Conservation (phyloP, 2,888 invertebrate genomes). For the Nephrotoma flavescens region DNA sequence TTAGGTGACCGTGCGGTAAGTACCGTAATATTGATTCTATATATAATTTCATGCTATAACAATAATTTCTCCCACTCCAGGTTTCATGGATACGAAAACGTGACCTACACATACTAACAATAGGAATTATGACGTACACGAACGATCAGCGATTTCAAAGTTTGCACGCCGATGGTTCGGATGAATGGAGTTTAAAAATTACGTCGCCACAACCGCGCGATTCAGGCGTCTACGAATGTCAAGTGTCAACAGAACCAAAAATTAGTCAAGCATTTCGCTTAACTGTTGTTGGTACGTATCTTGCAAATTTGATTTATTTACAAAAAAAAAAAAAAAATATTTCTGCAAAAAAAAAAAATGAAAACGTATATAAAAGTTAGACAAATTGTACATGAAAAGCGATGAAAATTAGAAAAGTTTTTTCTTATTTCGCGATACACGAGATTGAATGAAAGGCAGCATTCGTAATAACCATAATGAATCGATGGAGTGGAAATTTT, state of each 20-base stretch:
- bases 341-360: neutral
- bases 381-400: neutral
- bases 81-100: constrained; percentile 77
- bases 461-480: neutral
- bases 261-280: constrained; percentile 57
- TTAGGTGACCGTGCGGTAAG: constrained; percentile 80
- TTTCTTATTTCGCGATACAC: neutral
- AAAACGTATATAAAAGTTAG: neutral
- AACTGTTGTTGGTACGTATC: constrained; percentile 51
- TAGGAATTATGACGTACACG: constrained; percentile 56
- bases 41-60: neutral
- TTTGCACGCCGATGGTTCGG: constrained; percentile 52
- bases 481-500: neutral
- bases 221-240: constrained; percentile 58
- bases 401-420: neutral
- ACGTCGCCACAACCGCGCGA: constrained; percentile 53
- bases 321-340: neutral
- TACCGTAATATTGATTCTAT: constrained; percentile 15
- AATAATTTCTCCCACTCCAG: constrained; percentile 29
- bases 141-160: constrained; percentile 59
- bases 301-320: neutral
- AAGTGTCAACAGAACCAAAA: constrained; percentile 65
- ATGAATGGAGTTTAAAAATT: constrained; percentile 58
- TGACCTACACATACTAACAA: constrained; percentile 62
- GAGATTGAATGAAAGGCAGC: neutral